These are phyloP conservation scores for Synergus gifuensis DNA, from an alignment of 2,888 invertebrate genomes.

Conservation along the genomic window DNA sequence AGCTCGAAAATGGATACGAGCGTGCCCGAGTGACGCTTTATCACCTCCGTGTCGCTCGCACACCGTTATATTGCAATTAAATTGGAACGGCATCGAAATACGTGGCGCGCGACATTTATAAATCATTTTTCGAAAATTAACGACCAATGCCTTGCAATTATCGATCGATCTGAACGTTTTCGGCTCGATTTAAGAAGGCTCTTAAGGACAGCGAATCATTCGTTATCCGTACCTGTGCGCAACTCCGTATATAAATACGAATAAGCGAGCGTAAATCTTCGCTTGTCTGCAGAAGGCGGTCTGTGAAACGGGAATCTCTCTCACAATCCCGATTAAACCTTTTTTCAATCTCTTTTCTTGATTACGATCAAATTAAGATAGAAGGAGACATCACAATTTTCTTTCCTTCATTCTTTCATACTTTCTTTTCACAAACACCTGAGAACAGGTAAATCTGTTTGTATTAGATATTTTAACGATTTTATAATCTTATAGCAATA, in stretches of 20 bases:
- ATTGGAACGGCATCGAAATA: conserved; percentile 48
- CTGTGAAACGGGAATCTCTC: conserved; percentile 29
- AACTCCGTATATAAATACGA: conserved; percentile 11
- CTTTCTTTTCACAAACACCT: not conserved
- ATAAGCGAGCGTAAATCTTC: conserved; percentile 49
- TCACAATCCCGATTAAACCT: not conserved
- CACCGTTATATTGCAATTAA: conserved; percentile 52
- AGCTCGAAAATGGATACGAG: conserved; percentile 19
- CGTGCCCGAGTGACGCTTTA: conserved; percentile 1
- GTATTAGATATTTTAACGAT: no score
- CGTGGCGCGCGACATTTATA: conserved; percentile 50
- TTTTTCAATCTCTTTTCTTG: not conserved
- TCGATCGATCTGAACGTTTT: conserved; percentile 51
- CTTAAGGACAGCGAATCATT: conserved; percentile 49
- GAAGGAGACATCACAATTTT: not conserved
- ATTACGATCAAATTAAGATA: not conserved
- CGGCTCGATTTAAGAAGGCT: conserved; percentile 53
- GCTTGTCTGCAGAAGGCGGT: conserved; percentile 45
- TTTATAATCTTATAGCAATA: no score
- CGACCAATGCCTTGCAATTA: conserved; percentile 55
- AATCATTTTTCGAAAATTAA: conserved; percentile 56
- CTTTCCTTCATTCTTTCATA: not conserved
- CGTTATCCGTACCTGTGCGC: conserved; percentile 45
- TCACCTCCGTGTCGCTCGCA: conserved; percentile 49
- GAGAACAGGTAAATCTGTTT: no score